Evolutionary conservation across 2,113 vertebrate genomes (phyloP).

Genomic region (Rutilus rutilus): DNA sequence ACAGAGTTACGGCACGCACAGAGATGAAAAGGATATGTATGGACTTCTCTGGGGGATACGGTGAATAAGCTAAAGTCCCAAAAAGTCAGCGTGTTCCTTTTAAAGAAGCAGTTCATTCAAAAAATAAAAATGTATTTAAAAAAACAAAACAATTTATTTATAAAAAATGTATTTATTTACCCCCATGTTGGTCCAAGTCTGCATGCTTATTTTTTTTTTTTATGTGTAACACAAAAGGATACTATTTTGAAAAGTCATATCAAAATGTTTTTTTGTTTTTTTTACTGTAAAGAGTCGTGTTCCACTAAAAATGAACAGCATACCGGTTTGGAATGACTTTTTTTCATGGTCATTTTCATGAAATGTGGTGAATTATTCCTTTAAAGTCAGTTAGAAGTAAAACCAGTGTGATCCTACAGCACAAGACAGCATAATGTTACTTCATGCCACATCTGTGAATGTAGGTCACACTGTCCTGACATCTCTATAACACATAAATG

Average conservation of each 20-base stretch:
- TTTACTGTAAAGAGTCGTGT: not conserved
- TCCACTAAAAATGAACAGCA: not conserved
- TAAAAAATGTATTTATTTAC: not conserved
- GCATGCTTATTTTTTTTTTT: not conserved
- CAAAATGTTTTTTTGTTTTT: rapidly evolving
- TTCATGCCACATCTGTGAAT: slow-evolving; percentile 47
- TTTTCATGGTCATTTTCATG: not conserved
- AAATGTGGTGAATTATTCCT: not conserved
- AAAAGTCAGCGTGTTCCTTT: no score
- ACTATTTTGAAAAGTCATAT: not conserved
- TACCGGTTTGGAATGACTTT: not conserved
- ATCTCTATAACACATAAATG: slow-evolving; percentile 46
- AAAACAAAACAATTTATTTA: no score
- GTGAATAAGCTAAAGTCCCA: no score
- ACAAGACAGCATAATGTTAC: slow-evolving; percentile 51
- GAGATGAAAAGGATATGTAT: no score
- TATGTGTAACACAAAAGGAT: not conserved
- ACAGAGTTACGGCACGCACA: no score
- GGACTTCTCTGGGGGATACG: no score
- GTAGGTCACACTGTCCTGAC: slow-evolving; percentile 44
- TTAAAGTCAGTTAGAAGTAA: not conserved
- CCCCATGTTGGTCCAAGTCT: not conserved
- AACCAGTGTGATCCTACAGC: not conserved
- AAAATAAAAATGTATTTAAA: not conserved
- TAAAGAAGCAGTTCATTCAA: not conserved